phyloP scores from a whole-genome alignment of 2,888 invertebrate species.

The Eupithecia tripunctaria region DNA sequence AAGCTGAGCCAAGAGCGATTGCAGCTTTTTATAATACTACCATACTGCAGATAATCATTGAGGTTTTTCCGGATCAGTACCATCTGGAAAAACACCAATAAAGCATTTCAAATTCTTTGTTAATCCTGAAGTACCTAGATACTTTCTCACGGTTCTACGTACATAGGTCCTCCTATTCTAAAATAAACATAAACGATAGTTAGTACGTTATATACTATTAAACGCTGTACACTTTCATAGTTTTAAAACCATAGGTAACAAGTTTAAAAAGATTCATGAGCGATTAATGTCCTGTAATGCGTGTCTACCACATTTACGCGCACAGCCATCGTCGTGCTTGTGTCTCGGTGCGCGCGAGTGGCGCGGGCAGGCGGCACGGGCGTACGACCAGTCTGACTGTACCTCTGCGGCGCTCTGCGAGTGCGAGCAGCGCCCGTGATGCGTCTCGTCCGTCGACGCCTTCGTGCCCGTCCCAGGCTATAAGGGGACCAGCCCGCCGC shows the following conservation, averaged over 20 bases:
- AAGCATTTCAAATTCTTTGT: constrained; percentile 1
- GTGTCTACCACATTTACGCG: constrained; percentile 46
- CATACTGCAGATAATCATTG: constrained; percentile 19
- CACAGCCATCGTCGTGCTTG: constrained; percentile 34
- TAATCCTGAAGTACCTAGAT: not conserved
- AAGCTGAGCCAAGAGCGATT: constrained; percentile 3
- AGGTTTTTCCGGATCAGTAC: constrained; percentile 30
- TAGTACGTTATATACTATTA: not conserved
- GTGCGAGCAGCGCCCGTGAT: constrained; percentile 58
- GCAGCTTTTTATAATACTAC: not conserved
- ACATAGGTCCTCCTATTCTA: not conserved
- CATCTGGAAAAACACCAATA: constrained; percentile 47
- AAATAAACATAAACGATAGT: not conserved
- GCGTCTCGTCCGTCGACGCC: constrained; percentile 57
- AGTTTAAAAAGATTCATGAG: constrained; percentile 43
- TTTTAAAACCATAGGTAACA: constrained; percentile 32
- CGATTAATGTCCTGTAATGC: constrained; percentile 40
- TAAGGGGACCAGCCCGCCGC: constrained; percentile 93
- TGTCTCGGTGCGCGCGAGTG: constrained; percentile 47
- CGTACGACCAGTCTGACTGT: constrained; percentile 53
- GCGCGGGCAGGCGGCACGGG: constrained; percentile 53
- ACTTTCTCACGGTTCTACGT: no score
- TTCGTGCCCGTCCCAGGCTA: constrained; percentile 76
- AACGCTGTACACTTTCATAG: constrained; percentile 24
- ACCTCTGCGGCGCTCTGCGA: constrained; percentile 48